phyloP scores from a whole-genome alignment of 2,113 vertebrate genomes.

The Nothocercus julius region DNA sequence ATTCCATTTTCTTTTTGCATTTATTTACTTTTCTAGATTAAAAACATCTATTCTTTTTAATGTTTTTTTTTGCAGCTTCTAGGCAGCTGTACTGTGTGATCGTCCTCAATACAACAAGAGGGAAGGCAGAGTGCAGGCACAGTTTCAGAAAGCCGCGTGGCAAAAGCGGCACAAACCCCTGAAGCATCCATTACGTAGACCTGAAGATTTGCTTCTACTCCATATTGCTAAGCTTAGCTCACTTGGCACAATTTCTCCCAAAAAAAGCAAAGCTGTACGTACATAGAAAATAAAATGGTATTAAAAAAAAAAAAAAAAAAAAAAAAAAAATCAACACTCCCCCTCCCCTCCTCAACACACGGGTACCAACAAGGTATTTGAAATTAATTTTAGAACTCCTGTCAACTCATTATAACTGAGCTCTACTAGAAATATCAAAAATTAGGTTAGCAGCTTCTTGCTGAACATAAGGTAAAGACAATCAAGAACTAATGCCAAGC shows the following conservation, averaged over 20 bases:
- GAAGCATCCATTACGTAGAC: not conserved
- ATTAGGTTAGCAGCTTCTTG: slow-evolving; percentile 18
- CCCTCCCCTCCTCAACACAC: not conserved
- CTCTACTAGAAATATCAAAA: not conserved
- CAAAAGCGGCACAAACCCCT: not conserved
- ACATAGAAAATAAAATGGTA: not conserved
- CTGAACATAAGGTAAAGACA: not conserved
- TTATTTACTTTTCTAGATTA: not conserved
- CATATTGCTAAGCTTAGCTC: not conserved
- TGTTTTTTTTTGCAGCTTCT: not conserved
- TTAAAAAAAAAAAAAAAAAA: not conserved
- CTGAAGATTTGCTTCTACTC: not conserved
- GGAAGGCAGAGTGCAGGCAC: not conserved
- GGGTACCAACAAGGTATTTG: not conserved
- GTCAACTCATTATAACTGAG: not conserved
- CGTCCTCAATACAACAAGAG: not conserved
- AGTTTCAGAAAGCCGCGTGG: not conserved
- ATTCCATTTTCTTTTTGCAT: not conserved
- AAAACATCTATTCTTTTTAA: not conserved
- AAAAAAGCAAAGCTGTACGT: not conserved
- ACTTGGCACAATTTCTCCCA: not conserved
- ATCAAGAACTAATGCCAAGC: not conserved
- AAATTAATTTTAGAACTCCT: not conserved
- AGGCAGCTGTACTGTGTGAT: not conserved
- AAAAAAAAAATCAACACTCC: not conserved